Percentiles rank a stretch among this genome's conserved stretches.
Conservation (phyloP, 1,140 invertebrate species). For the Carposina sasakii region DNA sequence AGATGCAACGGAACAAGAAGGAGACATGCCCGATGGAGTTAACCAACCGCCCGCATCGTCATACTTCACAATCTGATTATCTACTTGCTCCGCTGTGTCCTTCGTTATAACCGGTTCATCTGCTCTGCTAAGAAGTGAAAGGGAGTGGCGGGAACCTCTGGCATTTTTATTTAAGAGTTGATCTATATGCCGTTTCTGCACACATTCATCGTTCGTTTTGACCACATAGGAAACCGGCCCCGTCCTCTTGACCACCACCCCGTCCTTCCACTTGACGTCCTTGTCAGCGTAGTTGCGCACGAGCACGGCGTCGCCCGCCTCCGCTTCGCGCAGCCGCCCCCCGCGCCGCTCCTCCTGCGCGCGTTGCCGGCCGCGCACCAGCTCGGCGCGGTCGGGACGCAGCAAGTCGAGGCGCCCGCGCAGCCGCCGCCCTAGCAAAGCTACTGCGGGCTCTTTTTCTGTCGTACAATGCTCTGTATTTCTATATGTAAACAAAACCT, state of each 20-base stretch:
- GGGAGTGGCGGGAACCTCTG: no score
- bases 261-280: neutral
- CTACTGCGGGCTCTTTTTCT: conserved; percentile 1
- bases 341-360: neutral
- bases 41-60: no score
- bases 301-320: no score
- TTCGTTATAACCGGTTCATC: no score
- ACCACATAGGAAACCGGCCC: conserved; percentile 5
- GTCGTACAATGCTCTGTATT: conserved; percentile 14
- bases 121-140: no score
- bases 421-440: conserved; percentile 1
- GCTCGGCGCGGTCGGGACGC: conserved; percentile 1
- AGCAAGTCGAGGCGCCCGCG: conserved; percentile 9
- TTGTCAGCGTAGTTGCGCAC: neutral
- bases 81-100: no score
- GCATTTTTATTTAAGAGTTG: no score
- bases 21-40: no score
- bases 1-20: no score
- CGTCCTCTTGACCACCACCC: neutral
- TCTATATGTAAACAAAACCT: no score
- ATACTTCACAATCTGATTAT: no score
- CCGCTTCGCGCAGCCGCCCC: neutral
- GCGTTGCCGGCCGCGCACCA: neutral
- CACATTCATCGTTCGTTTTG: conserved; percentile 4
- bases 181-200: no score